A percentile compares a stretch with the other conserved stretches of the same genome.
These are phyloP conservation scores for Lasioglossum morio DNA, from an alignment of 2,888 invertebrate genomes.

Conservation along the genomic window DNA sequence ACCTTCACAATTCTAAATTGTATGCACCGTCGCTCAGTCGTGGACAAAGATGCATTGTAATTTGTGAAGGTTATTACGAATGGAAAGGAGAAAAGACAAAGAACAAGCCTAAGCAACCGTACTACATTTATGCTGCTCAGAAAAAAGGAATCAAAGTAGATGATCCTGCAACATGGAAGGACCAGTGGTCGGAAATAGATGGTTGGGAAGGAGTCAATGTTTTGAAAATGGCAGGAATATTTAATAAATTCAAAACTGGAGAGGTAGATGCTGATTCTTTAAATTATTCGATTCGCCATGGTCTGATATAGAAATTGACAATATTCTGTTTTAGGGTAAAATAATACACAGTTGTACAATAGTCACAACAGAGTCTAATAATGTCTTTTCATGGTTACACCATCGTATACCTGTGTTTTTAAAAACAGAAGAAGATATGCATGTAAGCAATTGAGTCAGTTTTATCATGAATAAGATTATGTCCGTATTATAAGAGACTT, in stretches of 20 bases:
- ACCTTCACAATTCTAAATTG: conserved; percentile 88
- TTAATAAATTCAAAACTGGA: conserved; percentile 88
- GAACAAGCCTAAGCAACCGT: conserved; percentile 89
- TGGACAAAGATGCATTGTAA: conserved; percentile 91
- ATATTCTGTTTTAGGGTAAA: conserved; percentile 80
- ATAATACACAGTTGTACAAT: conserved; percentile 90
- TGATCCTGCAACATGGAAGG: conserved; percentile 86
- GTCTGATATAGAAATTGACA: background rate
- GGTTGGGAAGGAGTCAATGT: conserved; percentile 89
- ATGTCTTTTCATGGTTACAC: conserved; percentile 90
- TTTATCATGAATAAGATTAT: background rate
- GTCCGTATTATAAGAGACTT: background rate
- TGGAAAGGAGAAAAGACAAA: conserved; percentile 88
- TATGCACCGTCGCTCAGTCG: conserved; percentile 88
- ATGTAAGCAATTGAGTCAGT: conserved; percentile 82
- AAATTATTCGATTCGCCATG: background rate
- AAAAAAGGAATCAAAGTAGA: conserved; percentile 85
- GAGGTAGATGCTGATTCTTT: conserved; percentile 68
- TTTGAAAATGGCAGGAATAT: conserved; percentile 91
- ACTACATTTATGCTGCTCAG: conserved; percentile 90
- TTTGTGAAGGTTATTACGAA: conserved; percentile 94
- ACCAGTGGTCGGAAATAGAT: conserved; percentile 85
- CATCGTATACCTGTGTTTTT: conserved; percentile 93
- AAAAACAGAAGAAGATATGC: conserved; percentile 88
- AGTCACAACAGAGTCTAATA: conserved; percentile 91